Evolutionary conservation across 2,113 vertebrate species (phyloP).

Genomic region (Tachysurus vachellii): DNA sequence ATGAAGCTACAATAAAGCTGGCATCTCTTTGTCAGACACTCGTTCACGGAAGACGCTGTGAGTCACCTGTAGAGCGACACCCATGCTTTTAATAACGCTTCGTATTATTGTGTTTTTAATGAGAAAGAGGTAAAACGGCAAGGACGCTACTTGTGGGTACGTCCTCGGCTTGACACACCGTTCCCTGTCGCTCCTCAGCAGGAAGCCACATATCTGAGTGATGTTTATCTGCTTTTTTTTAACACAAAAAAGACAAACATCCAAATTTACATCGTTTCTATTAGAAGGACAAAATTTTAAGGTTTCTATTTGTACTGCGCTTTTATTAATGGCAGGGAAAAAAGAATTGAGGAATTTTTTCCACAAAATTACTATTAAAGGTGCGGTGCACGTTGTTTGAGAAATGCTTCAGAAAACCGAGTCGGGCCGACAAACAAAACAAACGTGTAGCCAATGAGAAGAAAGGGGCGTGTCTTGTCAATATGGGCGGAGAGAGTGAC

Average conservation of each 20-base stretch:
- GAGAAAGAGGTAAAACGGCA: not conserved
- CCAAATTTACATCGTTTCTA: no score
- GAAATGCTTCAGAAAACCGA: no score
- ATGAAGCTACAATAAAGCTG: not conserved
- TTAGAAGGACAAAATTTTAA: no score
- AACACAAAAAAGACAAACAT: not conserved
- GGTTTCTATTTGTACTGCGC: no score
- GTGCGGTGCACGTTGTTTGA: no score
- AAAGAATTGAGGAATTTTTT: no score
- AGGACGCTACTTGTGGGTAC: not conserved
- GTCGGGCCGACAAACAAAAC: no score
- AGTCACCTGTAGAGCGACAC: not conserved
- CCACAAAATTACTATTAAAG: no score
- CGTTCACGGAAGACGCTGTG: not conserved
- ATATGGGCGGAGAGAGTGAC: no score
- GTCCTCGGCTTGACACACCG: constrained; percentile 57
- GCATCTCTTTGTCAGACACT: not conserved
- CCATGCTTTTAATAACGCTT: not conserved
- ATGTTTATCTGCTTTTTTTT: not conserved
- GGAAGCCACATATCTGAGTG: constrained; percentile 54
- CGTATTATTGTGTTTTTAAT: not conserved
- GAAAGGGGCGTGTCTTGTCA: no score
- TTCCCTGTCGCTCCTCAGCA: constrained; percentile 57
- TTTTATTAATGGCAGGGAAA: no score
- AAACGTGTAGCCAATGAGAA: no score